Percentiles rank a stretch among this genome's conserved stretches.
These are phyloP conservation scores for Pelobates fuscus DNA, from an alignment of 2,113 vertebrate species.

Conservation along the genomic window DNA sequence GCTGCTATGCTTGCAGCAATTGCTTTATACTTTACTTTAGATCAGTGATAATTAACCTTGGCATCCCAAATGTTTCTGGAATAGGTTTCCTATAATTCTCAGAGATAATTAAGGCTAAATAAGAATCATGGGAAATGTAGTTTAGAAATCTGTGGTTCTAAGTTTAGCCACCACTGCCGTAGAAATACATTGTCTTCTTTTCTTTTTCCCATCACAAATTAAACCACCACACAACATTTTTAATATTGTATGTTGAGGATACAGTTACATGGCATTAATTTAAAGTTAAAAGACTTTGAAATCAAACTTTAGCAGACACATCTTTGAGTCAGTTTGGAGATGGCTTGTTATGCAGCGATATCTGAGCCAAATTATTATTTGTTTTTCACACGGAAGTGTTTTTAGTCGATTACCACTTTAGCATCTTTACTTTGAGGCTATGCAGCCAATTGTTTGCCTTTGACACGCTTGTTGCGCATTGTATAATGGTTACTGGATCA, in stretches of 20 bases:
- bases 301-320: neutral
- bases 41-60: no score
- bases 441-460: constrained; percentile 1
- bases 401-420: neutral
- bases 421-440: neutral
- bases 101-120: no score
- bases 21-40: no score
- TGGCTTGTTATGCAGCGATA: neutral
- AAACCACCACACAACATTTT: no score
- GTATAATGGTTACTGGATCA: neutral
- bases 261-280: neutral
- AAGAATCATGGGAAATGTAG: no score
- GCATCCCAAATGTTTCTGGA: no score
- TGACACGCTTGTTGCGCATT: neutral
- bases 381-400: neutral
- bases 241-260: neutral
- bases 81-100: no score
- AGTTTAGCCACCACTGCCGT: no score
- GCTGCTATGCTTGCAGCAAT: no score
- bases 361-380: constrained; percentile 7
- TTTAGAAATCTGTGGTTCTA: no score
- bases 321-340: constrained; percentile 1
- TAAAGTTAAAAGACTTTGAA: neutral
- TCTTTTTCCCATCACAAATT: no score
- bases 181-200: no score